Base-by-base conservation (phyloP, 2,113 vertebrate species). In the Crocuta crocuta region DNA sequence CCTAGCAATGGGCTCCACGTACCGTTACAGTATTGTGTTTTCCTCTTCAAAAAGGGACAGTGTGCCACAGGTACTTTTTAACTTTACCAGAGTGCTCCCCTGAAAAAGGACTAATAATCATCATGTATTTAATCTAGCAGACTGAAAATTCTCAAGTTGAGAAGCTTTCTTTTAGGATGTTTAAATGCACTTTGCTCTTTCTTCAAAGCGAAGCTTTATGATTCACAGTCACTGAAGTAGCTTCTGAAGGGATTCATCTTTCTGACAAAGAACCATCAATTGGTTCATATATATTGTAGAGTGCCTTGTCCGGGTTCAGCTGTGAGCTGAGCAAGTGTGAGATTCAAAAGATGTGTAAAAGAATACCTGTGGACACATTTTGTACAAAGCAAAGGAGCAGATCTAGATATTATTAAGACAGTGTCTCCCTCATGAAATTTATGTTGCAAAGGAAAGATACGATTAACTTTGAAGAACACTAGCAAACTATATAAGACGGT, bases 1-100 rank as follows among this genome's bases (percentile, higher is more conserved):
- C 97, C 93, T 97, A 97, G 97, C 95, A 92, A 97, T 97, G 84
- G 33, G 45, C 61, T 82, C 35, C 28, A 48, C 0, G 2, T 35
- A 33, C 66, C 81, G 50, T 82, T 28, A 48, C 31, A 5, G 17
- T 19, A 76, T 43, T 88, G 90, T 94, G 78, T 87, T 96, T 96
- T 94, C 87, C 55, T 76, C 92, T 97, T 95, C 90, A 95, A 79
- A 90, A 80, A 71, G 85, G 80, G 79, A 83, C 80, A 53, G 35
- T 19, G 39, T 73, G 53, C 84, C 93, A 94, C 53, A 70, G 95
- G 61, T 76, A 48, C 78, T 97, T 93, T 94, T 81, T 68, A 96
- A 94, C 94, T 96, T 78, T 70, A 48, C 76, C n/a, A 55, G 65
- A 19, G 33, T 6, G 24, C 33, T 70, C 39, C 43, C 50, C 63